Conservation (phyloP, 2,113 vertebrate species). For the Poeciliopsis prolifica region DNA sequence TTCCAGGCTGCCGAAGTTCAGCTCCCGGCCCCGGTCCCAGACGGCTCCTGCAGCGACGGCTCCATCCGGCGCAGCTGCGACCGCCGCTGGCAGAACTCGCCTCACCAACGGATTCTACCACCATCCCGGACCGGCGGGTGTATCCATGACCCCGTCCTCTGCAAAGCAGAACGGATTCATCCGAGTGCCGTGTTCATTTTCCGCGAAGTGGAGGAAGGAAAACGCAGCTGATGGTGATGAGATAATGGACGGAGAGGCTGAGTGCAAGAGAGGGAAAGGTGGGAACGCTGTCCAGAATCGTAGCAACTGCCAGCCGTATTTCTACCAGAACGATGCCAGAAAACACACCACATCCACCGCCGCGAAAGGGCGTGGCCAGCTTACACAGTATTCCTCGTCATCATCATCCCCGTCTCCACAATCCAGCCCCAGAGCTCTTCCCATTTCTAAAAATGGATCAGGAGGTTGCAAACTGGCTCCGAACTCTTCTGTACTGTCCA, state of each 20-base stretch:
- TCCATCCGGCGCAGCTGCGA: fast-evolving
- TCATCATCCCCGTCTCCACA: not conserved
- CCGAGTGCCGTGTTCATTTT: conserved; percentile 72
- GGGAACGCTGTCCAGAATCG: not conserved
- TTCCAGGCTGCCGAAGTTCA: conserved; percentile 93
- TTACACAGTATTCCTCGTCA: conserved; percentile 7
- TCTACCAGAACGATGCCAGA: conserved; percentile 19
- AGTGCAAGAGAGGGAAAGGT: conserved; percentile 18
- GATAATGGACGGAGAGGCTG: conserved; percentile 61
- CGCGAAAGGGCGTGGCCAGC: conserved; percentile 33
- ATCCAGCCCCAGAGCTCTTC: conserved; percentile 26
- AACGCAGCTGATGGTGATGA: conserved; percentile 68
- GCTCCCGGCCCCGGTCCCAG: conserved; percentile 71
- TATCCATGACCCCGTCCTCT: not conserved
- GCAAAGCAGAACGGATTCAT: conserved; percentile 82
- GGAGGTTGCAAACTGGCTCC: conserved; percentile 17
- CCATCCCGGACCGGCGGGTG: conserved; percentile 44
- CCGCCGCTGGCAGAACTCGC: conserved; percentile 55
- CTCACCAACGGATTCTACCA: conserved; percentile 68
- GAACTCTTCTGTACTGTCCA: conserved; percentile 1
- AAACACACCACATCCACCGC: conserved; percentile 1
- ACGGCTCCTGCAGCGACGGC: not conserved
- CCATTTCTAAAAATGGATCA: conserved; percentile 44
- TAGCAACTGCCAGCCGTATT: not conserved
- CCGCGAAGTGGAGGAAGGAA: conserved; percentile 84